Base-by-base conservation (phyloP, 2,888 invertebrate species). In the Drosophila tripunctata region DNA sequence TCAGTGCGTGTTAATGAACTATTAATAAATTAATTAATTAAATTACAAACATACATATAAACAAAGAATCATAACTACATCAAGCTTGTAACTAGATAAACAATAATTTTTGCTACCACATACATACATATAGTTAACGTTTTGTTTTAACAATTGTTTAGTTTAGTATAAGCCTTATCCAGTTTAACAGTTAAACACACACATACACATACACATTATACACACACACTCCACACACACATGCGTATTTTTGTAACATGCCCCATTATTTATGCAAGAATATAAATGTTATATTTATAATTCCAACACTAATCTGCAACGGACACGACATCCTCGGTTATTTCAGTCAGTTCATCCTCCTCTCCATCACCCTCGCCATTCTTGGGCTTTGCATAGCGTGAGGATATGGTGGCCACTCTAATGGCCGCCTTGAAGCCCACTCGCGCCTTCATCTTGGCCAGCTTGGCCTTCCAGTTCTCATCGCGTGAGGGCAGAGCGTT, bases 401-500 rank as follows among this genome's bases (percentile, higher is more conserved):
- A 89, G 2, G 93, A 92, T 45, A 93, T 89, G 65, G 92, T 92
- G 1, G 94, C 94, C 48, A 94, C 93, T 7, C 94, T 92, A 27
- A 94, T 94, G 1, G 94, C 94, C 10, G 95, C 95, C 89, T 94
- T 94, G 76, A 95, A 95, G 73, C 94, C 93, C 33, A 94, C 94
- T 33, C 93, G 92, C 0, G 94, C 94, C 75, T 92, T 93, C 89
- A 93, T 93, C 88, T 93, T 94, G 57, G 94, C 94, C 82, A 94
- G 92, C 87, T 94, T 94, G 74, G 93, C 93, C 89, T 94, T 94
- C 95, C 95, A 95, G 93, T 89, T 90, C 62, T 91, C 94, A 89
- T 95, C 95, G 72, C 96, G 92, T 0, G 95, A 95, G 0, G 96
- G 96, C 88, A 96, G 92, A 60, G 92, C 92, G 45, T 92, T 92